Conservation (phyloP, 2,797 vertebrate genomes). For the Epinephelus malabaricus region DNA sequence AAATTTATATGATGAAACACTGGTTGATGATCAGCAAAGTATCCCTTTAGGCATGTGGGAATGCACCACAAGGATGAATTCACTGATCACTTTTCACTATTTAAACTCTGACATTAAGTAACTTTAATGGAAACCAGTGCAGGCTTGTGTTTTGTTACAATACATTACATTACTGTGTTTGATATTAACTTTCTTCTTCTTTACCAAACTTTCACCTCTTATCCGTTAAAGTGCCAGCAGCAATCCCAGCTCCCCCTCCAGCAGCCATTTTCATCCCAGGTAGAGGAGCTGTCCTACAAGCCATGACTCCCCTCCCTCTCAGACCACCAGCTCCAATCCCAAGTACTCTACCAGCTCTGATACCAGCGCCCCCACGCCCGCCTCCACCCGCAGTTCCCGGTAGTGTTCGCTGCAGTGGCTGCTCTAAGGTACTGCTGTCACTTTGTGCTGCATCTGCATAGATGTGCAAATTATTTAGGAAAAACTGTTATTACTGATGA, state of each 20-base stretch:
- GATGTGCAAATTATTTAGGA: background rate
- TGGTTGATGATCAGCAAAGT: too few relatives aligned
- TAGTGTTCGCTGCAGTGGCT: conserved; percentile 90
- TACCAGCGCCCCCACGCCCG: conserved; percentile 54
- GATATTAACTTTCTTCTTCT: background rate
- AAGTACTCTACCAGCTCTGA: conserved; percentile 46
- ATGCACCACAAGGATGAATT: too few relatives aligned
- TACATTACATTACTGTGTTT: too few relatives aligned
- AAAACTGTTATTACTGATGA: background rate
- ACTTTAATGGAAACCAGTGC: too few relatives aligned
- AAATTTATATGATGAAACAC: too few relatives aligned
- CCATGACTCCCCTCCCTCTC: conserved; percentile 68
- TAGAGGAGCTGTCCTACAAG: conserved; percentile 75
- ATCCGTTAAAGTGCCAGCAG: conserved; percentile 45
- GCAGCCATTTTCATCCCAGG: conserved; percentile 76
- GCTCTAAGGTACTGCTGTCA: conserved; percentile 90
- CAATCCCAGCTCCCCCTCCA: conserved; percentile 42
- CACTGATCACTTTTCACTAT: too few relatives aligned
- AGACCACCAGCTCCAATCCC: conserved; percentile 56
- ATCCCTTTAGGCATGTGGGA: too few relatives aligned
- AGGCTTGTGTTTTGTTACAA: too few relatives aligned
- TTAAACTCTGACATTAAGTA: too few relatives aligned
- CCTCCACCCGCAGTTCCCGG: conserved; percentile 69
- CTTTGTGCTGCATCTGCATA: background rate
- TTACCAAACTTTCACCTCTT: conserved; percentile 6